Evolutionary conservation across 2,113 vertebrate genomes (phyloP).

Genomic region (Hippocampus abdominalis): DNA sequence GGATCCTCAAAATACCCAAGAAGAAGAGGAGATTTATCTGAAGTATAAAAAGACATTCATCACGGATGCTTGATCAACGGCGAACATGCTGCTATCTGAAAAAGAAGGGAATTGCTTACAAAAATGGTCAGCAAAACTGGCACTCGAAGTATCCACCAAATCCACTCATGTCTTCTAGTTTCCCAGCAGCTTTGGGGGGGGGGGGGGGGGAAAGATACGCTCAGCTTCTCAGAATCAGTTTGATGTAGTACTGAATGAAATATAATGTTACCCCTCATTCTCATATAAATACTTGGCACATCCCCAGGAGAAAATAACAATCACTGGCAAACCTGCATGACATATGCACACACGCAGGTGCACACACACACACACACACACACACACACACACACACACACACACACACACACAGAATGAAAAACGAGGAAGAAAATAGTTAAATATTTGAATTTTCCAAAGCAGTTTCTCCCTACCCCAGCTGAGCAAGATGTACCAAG

Average conservation of each 20-base stretch:
- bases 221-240: neutral
- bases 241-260: neutral
- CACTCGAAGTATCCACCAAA: constrained; percentile 92
- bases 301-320: constrained; percentile 80
- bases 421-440: neutral
- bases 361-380: neutral
- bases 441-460: neutral
- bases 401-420: too few species aligned
- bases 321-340: constrained; percentile 75
- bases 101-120: constrained; percentile 66
- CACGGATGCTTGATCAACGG: neutral
- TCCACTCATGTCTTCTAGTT: constrained; percentile 74
- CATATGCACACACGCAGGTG: neutral
- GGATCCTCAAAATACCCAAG: constrained; percentile 67
- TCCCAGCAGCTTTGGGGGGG: constrained; percentile 82
- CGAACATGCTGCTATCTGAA: neutral
- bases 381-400: neutral
- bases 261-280: constrained; percentile 78
- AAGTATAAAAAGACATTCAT: constrained; percentile 13
- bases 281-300: constrained; percentile 82
- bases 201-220: too few species aligned
- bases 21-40: constrained; percentile 73
- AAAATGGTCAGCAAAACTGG: constrained; percentile 84
- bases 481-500: constrained; percentile 82
- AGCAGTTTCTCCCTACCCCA: constrained; percentile 79